Percentiles rank a stretch among this genome's conserved stretches.
phyloP scores from a whole-genome alignment of 2,888 invertebrate genomes.

The Rhogogaster chlorosoma region DNA sequence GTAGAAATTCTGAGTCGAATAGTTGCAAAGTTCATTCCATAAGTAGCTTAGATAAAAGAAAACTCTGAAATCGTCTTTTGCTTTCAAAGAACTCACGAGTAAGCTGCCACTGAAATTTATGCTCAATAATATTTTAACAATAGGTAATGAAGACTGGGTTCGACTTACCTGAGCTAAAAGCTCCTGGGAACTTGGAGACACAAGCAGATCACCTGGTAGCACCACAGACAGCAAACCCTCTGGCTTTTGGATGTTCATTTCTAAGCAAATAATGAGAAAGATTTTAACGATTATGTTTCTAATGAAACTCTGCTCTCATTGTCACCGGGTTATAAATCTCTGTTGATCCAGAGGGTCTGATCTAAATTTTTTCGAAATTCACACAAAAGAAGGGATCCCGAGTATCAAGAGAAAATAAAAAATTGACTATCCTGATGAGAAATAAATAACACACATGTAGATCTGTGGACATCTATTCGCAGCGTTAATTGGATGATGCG shows the following conservation, averaged over 20 bases:
- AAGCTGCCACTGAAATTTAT: neutral
- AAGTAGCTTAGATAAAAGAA: neutral
- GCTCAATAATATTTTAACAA: neutral
- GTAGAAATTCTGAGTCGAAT: neutral
- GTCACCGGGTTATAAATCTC: neutral
- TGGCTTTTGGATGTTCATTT: constrained; percentile 70
- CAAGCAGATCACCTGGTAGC: constrained; percentile 66
- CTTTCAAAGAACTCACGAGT: neutral
- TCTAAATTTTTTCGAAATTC: neutral
- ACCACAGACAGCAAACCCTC: constrained; percentile 69
- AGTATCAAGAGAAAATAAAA: neutral
- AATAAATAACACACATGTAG: neutral
- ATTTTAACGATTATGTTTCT: neutral
- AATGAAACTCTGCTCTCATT: neutral
- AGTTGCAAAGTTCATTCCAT: neutral
- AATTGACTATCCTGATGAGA: neutral
- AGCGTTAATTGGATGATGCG: neutral
- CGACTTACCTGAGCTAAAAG: constrained; percentile 69
- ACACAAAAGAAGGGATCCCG: neutral
- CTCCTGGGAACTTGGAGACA: constrained; percentile 67
- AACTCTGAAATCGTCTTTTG: neutral
- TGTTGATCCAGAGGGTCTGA: neutral
- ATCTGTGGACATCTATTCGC: neutral
- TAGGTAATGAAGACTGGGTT: neutral
- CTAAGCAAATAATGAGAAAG: constrained; percentile 51